Base-by-base conservation (phyloP, 2,888 invertebrate genomes). In the Plemyria rubiginata region DNA sequence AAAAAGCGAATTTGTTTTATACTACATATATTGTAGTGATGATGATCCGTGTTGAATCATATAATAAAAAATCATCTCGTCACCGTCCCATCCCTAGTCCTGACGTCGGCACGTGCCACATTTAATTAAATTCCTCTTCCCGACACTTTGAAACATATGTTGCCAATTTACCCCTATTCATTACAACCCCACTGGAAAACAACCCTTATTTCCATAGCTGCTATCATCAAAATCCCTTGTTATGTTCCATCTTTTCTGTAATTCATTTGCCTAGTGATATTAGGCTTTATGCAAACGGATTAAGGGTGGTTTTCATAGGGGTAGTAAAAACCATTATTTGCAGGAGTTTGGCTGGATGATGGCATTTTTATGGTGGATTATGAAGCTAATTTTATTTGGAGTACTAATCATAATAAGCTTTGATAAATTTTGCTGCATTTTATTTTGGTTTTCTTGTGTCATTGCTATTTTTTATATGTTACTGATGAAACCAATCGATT, bases 81-180 rank as follows among this genome's bases (percentile, higher is more conserved):
- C 29, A 48, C 29, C 41, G 56, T 45, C 51, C 67, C 82, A 67
- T 65, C 76, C 58, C 78, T 80, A 76, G 36, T 12, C n/a, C 54
- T 65, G 78, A 72, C 70, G 72, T 60, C 68, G 77, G 73, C 80
- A 79, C 81, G 79, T 69, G 92, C 86, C 85, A 88, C 87, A 87
- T 94, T 94, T 94, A 94, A 94, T 94, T 94, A 94, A 94, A 94
- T 93, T 94, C 94, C 93, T 88, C 82, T 78, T 70, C 66, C 79
- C 84, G 80, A 86, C 88, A 88, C 87, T 90, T 82, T 62, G 75
- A 73, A 85, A 84, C 92, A 92, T 92, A 91, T 92, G 92, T 89
- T 89, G 85, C 91, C 86, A 90, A 89, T 89, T 83, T 76, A 63
- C 67, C 68, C 66, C 70, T 63, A 67, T 70, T 66, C 66, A 60